phyloP scores from a whole-genome alignment of 1,140 invertebrate species.

The Anastrepha obliqua region DNA sequence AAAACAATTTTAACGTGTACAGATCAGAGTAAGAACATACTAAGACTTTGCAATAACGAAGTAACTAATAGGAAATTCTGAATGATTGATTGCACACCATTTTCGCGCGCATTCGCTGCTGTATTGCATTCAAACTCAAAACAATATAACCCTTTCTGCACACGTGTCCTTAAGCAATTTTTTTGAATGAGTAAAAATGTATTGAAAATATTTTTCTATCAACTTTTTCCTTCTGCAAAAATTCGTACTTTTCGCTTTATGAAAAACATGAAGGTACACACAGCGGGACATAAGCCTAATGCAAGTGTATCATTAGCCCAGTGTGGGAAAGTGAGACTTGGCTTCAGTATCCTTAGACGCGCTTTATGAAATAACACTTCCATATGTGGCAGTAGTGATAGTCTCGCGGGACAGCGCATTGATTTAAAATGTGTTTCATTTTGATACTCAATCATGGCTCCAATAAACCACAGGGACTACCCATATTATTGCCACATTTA shows the following conservation, averaged over 20 bases:
- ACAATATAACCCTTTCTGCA: neutral
- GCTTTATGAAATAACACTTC: neutral
- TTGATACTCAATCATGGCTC: slow-evolving; percentile 26
- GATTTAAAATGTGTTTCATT: neutral
- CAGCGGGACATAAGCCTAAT: too few relatives aligned
- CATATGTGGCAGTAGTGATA: neutral
- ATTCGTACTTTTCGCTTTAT: too few relatives aligned
- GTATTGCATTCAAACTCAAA: neutral
- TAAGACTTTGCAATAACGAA: too few relatives aligned
- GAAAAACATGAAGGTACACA: too few relatives aligned
- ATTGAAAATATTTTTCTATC: neutral
- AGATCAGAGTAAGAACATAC: too few relatives aligned
- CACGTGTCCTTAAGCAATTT: neutral
- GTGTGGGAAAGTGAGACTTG: neutral
- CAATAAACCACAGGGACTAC: neutral
- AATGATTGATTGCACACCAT: neutral
- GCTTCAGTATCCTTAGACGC: neutral
- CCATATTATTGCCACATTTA: slow-evolving; percentile 6
- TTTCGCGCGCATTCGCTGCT: neutral
- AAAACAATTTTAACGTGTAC: too few relatives aligned
- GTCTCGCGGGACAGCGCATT: neutral
- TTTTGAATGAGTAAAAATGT: neutral
- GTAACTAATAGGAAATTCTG: neutral
- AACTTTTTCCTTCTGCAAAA: neutral
- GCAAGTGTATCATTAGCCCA: neutral